Evolutionary conservation across 2,797 vertebrate genomes (phyloP).

Genomic region (Malacoctenus gilli): DNA sequence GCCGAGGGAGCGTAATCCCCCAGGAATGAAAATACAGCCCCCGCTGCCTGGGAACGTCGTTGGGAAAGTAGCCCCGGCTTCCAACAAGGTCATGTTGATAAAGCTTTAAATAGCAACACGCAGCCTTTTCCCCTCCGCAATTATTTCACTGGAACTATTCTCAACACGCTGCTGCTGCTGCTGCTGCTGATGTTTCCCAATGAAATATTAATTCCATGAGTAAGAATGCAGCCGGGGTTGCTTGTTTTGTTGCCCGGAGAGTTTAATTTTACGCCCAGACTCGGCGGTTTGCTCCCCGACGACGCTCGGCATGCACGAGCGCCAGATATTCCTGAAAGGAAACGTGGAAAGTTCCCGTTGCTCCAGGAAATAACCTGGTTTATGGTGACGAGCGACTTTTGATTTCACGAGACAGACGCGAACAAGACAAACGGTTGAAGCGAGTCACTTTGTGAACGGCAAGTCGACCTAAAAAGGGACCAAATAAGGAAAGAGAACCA

Average conservation of each 20-base stretch:
- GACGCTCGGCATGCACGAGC: slow-evolving; percentile 29
- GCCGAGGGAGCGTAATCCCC: slow-evolving; percentile 46
- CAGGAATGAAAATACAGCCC: slow-evolving; percentile 31
- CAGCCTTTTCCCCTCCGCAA: slow-evolving; percentile 56
- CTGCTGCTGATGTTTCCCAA: slow-evolving; percentile 63
- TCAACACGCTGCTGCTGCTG: slow-evolving; percentile 61
- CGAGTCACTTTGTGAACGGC: too few species aligned
- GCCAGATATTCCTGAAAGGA: background rate
- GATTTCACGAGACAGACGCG: too few species aligned
- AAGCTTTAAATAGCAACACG: slow-evolving; percentile 73
- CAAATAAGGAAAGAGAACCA: too few species aligned
- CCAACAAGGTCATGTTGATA: slow-evolving; percentile 71
- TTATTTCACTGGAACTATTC: slow-evolving; percentile 70
- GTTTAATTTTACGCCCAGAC: slow-evolving; percentile 67
- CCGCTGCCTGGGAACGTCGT: slow-evolving; percentile 54
- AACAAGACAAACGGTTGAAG: too few species aligned
- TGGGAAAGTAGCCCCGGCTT: slow-evolving; percentile 46
- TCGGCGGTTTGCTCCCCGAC: slow-evolving; percentile 25
- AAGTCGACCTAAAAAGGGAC: too few species aligned
- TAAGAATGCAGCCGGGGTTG: slow-evolving; percentile 60
- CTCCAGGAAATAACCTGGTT: too few species aligned
- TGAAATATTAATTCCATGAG: slow-evolving; percentile 73
- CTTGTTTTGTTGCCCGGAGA: slow-evolving; percentile 62
- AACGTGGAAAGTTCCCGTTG: too few species aligned
- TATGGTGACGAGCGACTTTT: too few species aligned